Conservation (phyloP, 2,797 vertebrate species). For the Urocyon cinereoargenteus region DNA sequence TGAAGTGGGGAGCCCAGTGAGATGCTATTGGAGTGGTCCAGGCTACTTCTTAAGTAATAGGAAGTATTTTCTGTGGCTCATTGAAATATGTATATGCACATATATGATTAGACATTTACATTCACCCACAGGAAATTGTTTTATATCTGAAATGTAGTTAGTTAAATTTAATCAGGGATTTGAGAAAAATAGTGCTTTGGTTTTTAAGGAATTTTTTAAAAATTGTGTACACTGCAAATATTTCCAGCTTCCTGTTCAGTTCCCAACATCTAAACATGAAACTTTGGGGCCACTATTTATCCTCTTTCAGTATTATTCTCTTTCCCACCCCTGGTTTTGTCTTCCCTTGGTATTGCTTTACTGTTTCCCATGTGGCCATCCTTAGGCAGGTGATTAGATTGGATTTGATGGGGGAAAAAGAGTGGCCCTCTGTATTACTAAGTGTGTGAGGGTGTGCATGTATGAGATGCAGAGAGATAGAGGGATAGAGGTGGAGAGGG, state of each 20-base stretch:
- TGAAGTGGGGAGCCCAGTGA: neutral
- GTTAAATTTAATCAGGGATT: neutral
- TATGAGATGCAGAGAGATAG: neutral
- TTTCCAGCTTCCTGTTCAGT: neutral
- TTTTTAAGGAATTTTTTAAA: neutral
- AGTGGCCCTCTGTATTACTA: neutral
- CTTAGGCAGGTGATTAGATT: neutral
- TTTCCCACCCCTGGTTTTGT: neutral
- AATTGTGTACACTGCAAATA: neutral
- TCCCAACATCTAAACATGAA: neutral
- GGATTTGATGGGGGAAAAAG: neutral
- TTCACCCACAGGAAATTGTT: neutral
- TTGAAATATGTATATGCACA: neutral
- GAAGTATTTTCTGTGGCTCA: neutral
- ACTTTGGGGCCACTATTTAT: neutral
- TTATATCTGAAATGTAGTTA: conserved; percentile 29
- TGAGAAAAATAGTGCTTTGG: neutral
- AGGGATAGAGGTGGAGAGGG: neutral
- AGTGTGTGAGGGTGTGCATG: neutral
- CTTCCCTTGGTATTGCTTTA: neutral
- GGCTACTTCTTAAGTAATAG: neutral
- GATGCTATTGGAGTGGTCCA: neutral
- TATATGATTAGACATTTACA: neutral
- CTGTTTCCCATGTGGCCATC: neutral
- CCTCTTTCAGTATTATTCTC: neutral